phyloP scores from a whole-genome alignment of 2,888 invertebrate species.

The Drosophila neoperkinsi region DNA sequence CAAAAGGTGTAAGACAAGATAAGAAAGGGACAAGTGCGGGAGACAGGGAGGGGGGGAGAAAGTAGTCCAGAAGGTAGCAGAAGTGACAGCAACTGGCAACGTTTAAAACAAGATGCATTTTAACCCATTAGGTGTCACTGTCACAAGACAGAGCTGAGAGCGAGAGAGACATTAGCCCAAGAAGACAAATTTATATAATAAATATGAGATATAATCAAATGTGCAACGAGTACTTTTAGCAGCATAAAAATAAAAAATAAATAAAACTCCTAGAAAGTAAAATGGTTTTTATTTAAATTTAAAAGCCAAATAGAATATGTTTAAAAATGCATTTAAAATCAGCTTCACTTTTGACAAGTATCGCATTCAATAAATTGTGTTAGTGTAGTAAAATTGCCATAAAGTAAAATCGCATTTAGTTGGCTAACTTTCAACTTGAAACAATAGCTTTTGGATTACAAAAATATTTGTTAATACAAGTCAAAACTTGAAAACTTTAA shows the following conservation, averaged over 20 bases:
- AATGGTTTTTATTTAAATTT: neutral
- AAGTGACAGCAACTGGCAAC: conserved; percentile 12
- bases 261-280: neutral
- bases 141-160: neutral
- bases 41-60: neutral
- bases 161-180: neutral
- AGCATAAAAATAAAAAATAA: neutral
- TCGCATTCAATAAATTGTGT: neutral
- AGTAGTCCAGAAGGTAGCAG: neutral
- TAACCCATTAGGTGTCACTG: conserved; percentile 45
- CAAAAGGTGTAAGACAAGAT: conserved; percentile 33
- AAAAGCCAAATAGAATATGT: neutral
- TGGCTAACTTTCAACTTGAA: neutral
- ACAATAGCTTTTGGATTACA: neutral
- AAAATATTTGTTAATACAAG: conserved; percentile 10
- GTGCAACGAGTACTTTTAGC: neutral
- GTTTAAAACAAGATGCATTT: conserved; percentile 38
- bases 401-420: neutral
- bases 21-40: neutral
- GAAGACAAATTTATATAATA: neutral
- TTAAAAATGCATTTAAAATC: neutral
- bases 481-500: conserved; percentile 34
- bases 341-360: neutral
- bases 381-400: neutral
- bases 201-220: neutral